Evolutionary conservation across 2,888 invertebrate genomes (phyloP), one percentile per base, ranked within the genome.

Genomic region (Lagria hirta): DNA sequence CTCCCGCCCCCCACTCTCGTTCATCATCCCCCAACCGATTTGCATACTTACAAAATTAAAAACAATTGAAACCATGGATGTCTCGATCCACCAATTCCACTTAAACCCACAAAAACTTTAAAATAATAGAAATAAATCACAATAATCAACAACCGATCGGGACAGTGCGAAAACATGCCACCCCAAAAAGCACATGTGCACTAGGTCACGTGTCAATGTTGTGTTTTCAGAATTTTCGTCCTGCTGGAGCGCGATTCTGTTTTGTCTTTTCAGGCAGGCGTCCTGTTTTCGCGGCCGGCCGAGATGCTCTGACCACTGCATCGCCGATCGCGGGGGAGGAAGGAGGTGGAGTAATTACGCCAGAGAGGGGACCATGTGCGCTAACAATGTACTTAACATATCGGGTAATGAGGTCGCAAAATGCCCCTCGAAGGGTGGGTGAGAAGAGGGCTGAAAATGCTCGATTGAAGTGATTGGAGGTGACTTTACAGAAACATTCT

Each of bases 271-370:
- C n/a, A n/a, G n/a, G n/a, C 37, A 27, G 34, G 38, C 46, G 46
- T 66, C 64, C 65, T 66, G 64, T 69, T 67, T 68, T 68, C 66
- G 67, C 70, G 66, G 66, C 66, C 60, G 64, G 62, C 66, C 64
- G 70, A 67, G 70, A 70, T 70, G 65, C 61, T 70, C 70, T 69
- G 71, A 65, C 68, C 69, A 64, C 61, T 64, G 63, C 61, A 61
- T 62, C 61, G 62, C 73, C 76, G 76, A 68, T 75, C 73, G 75
- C 72, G 74, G 69, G 48, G 52, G 72, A 64, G 58, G 49, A 49
- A 48, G 62, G 63, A 58, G 64, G 62, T 58, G 64, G 65, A 27
- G 62, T 68, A 66, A 65, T 67, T 66, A 66, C 66, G 56, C 44
- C 51, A 46, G 57, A 57, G 59, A 53, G 61, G 60, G 57, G 37